Conservation (phyloP, 2,113 vertebrate species). For the Microtus richardsoni region DNA sequence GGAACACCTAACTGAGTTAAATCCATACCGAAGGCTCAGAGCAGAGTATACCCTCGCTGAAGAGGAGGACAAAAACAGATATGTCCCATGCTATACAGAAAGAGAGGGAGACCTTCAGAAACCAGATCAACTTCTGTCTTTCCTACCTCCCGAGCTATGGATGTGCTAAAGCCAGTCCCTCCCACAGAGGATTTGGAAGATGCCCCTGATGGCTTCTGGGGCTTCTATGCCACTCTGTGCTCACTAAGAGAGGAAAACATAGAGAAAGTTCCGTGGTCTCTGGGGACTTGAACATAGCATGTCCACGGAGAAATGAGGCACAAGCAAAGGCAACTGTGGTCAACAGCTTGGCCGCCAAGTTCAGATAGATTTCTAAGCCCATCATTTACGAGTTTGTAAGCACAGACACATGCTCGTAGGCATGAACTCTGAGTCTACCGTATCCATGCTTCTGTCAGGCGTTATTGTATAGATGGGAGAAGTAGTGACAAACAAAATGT, state of each 20-base stretch:
- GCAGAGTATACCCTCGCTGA: slow-evolving; percentile 2
- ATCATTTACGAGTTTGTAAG: background rate
- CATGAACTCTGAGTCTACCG: background rate
- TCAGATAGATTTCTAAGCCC: background rate
- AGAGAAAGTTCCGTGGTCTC: background rate
- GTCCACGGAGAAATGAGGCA: background rate
- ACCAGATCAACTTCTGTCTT: background rate
- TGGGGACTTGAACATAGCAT: background rate
- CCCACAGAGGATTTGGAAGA: background rate
- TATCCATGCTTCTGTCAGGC: background rate
- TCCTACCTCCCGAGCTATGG: background rate
- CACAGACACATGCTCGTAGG: background rate
- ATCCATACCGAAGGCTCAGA: background rate
- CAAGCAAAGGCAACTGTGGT: background rate
- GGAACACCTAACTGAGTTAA: slow-evolving; percentile 1
- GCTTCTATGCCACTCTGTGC: background rate
- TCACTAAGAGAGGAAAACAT: background rate
- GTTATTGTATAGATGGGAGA: background rate
- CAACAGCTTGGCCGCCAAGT: background rate
- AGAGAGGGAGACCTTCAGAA: background rate
- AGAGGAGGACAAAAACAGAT: background rate
- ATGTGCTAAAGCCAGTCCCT: background rate
- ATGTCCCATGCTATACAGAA: background rate
- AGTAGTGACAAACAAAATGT: background rate
- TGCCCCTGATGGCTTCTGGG: background rate